These are phyloP conservation scores for Steatornis caripensis DNA, from an alignment of 2,113 vertebrate genomes.

Conservation along the genomic window DNA sequence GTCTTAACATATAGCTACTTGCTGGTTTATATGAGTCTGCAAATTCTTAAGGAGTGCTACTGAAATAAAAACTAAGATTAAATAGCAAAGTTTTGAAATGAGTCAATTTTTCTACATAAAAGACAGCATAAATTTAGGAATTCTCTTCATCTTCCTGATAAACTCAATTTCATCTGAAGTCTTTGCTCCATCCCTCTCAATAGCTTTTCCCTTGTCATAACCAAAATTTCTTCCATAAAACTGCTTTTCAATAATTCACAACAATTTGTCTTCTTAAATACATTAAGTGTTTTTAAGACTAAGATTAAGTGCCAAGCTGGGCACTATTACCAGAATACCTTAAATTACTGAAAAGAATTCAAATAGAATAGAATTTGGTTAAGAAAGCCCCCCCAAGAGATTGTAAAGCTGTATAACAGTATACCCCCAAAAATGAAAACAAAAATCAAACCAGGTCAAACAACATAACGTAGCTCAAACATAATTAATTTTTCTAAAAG, in stretches of 20 bases:
- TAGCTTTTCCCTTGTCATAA: background rate
- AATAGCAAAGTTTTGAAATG: background rate
- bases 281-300: background rate
- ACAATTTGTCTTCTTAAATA: background rate
- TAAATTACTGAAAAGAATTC: background rate
- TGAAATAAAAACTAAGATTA: background rate
- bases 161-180: background rate
- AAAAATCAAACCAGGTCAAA: background rate
- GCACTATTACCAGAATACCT: background rate
- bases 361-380: background rate
- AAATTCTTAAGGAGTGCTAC: background rate
- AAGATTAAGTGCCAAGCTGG: background rate
- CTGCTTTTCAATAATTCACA: background rate
- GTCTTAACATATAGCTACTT: background rate
- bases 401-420: background rate
- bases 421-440: background rate
- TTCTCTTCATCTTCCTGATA: background rate
- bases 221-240: background rate
- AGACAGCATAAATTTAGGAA: background rate
- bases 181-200: background rate
- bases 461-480: background rate
- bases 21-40: background rate
- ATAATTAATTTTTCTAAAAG: background rate
- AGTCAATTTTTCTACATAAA: background rate
- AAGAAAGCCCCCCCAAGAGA: background rate